Evolutionary conservation across 2,888 invertebrate species (phyloP).

Genomic region (Stenodera caucasica): DNA sequence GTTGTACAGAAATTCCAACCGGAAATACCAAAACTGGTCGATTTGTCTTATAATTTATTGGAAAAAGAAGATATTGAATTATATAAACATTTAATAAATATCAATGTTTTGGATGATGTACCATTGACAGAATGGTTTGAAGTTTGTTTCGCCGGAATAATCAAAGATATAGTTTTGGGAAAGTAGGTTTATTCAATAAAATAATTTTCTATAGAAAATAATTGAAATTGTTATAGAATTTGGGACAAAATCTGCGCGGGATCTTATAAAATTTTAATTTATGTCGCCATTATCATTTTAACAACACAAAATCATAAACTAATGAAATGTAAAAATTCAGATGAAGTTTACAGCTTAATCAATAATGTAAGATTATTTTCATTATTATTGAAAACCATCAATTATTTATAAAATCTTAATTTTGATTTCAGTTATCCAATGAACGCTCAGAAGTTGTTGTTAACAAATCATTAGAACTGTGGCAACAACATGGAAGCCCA

Average conservation of each 20-base stretch:
- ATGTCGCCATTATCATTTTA: constrained; percentile 73
- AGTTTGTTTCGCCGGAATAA: constrained; percentile 78
- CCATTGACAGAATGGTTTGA: constrained; percentile 80
- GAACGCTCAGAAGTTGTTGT: constrained; percentile 82
- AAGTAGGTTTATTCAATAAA: constrained; percentile 58
- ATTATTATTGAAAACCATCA: neutral
- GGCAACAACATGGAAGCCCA: constrained; percentile 77
- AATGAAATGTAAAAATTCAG: constrained; percentile 63
- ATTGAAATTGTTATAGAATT: constrained; percentile 60
- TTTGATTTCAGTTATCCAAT: constrained; percentile 61
- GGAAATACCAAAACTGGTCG: constrained; percentile 67
- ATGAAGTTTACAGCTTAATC: constrained; percentile 67
- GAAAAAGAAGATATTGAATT: constrained; percentile 78
- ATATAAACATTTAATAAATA: constrained; percentile 68
- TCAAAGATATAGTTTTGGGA: constrained; percentile 76
- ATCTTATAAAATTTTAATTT: constrained; percentile 79
- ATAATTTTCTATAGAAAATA: constrained; percentile 6
- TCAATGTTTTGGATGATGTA: constrained; percentile 65
- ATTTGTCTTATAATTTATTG: constrained; percentile 67
- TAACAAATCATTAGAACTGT: constrained; percentile 82
- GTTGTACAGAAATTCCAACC: constrained; percentile 67
- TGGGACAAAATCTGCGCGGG: constrained; percentile 90
- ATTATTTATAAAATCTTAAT: too few species aligned
- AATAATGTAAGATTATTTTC: constrained; percentile 61
- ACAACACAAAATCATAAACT: constrained; percentile 70